Conservation (phyloP, 37 sponge, comb jelly and placozoan species). For the Chondrilla cf. caribensis region DNA sequence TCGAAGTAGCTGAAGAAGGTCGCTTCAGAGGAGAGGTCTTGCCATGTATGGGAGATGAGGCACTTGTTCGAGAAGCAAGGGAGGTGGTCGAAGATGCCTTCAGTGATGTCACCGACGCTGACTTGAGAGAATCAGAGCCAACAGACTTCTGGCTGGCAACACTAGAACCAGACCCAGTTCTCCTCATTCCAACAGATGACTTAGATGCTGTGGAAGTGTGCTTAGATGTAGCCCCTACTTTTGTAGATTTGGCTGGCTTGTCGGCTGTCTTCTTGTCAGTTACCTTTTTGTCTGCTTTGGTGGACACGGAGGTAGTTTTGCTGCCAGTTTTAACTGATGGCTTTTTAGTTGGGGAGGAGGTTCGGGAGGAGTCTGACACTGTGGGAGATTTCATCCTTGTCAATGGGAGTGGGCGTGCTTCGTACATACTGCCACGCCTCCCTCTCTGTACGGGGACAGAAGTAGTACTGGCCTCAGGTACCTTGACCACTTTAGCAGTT, state of each 20-base stretch:
- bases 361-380: neutral
- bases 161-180: neutral
- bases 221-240: neutral
- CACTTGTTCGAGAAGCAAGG: neutral
- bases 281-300: neutral
- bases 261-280: neutral
- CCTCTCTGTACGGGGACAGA: neutral
- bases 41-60: neutral
- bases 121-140: neutral
- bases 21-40: neutral
- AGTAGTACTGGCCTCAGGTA: too few relatives aligned
- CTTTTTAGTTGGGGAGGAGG: neutral
- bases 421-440: slow-evolving; percentile 14
- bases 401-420: neutral
- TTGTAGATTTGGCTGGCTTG: neutral
- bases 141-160: neutral
- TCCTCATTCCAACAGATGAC: neutral
- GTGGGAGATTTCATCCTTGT: slow-evolving; percentile 1
- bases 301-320: neutral
- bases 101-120: neutral
- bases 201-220: neutral
- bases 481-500: neutral
- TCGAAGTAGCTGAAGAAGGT: neutral
- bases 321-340: neutral
- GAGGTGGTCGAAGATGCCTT: slow-evolving; percentile 17